Evolutionary conservation across 2,113 vertebrate species (phyloP), one percentile per base, ranked within the genome.

Genomic region (Empidonax alnorum): DNA sequence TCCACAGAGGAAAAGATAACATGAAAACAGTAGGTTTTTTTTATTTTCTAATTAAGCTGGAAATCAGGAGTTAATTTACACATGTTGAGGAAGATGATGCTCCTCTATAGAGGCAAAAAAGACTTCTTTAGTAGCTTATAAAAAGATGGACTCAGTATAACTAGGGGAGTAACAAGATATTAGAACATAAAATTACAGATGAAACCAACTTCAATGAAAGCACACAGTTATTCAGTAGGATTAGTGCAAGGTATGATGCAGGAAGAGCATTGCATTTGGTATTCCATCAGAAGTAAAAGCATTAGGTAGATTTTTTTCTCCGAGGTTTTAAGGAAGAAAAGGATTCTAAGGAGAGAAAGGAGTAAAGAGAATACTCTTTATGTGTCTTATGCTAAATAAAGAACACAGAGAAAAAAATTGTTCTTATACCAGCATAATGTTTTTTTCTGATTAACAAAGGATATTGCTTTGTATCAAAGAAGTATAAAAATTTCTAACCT

Each of bases 261-360:
- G 33, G 30, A 90, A 79, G n/a, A 77, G 35, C 27, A 55, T 77
- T 80, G 59, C 23, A 41, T 81, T 80, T 44, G 87, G 53, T 30
- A 53, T 88, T 93, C 52, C 42, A 42, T 93, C 72, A 90, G 61
- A 89, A 85, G 84, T 39, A 39, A 91, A 94, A 74, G 65, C 84
- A 73, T 62, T 90, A 79, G 20, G 14, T 41, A 81, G 41, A 31
- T 80, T 83, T 56, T 84, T 93, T 90, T 77, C 46, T 75, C 21
- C 61, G 63, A 71, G 27, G 3, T 33, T 69, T 91, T 84, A 81
- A 67, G 41, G 35, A 80, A 87, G 18, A 77, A 78, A 42, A 81
- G 4, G 7, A 35, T 55, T 72, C 35, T 89, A 61, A 76, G 33
- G 18, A 76, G 23, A 76, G 3, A 90, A 63, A 14, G 68, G 20